These are phyloP conservation scores for Perodicticus potto DNA, from an alignment of 2,797 vertebrate genomes.

Conservation along the genomic window DNA sequence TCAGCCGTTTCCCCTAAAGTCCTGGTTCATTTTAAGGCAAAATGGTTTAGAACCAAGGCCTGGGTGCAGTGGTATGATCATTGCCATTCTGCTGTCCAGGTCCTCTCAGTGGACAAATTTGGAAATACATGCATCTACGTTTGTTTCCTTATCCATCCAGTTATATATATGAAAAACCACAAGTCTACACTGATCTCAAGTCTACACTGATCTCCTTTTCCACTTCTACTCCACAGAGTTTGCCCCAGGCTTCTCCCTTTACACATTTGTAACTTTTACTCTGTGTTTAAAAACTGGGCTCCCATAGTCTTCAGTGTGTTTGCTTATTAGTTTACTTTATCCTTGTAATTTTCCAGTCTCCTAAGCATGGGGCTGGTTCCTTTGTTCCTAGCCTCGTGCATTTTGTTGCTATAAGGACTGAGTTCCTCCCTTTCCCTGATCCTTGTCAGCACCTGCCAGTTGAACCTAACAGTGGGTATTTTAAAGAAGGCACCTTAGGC, in stretches of 20 bases:
- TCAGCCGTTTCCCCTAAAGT: background rate
- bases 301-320: background rate
- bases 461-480: background rate
- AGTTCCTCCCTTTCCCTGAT: background rate
- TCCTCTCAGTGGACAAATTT: background rate
- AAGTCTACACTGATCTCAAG: background rate
- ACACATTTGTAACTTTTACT: background rate
- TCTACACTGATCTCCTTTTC: background rate
- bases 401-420: background rate
- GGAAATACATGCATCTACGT: fast-evolving
- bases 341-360: background rate
- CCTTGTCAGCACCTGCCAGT: fast-evolving
- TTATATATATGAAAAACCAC: background rate
- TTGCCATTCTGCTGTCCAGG: background rate
- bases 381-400: background rate
- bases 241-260: background rate
- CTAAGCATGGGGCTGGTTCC: background rate
- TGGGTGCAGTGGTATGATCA: background rate
- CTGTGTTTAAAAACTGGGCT: background rate
- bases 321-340: background rate
- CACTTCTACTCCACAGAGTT: background rate
- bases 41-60: background rate
- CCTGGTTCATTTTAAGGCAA: background rate
- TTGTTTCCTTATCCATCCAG: background rate
- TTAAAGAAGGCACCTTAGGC: background rate